Evolutionary conservation across 2,113 vertebrate genomes (phyloP).

Genomic region (Chunga burmeisteri): DNA sequence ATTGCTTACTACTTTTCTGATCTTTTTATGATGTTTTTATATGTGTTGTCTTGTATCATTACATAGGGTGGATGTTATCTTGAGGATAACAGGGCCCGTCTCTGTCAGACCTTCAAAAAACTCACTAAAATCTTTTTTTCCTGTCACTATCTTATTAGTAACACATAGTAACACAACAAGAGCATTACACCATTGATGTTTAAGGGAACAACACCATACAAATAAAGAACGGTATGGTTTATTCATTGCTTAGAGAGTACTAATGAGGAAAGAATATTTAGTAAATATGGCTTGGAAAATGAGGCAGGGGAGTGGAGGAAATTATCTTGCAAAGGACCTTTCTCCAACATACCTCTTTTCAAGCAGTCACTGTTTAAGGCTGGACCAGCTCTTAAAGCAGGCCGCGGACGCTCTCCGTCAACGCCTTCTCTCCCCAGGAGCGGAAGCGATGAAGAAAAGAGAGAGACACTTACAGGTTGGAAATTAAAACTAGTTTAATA

Average conservation of each 20-base stretch:
- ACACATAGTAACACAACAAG: neutral
- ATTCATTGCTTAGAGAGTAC: neutral
- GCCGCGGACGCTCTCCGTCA: too few species aligned
- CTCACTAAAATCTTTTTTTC: neutral
- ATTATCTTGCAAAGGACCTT: neutral
- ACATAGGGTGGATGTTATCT: neutral
- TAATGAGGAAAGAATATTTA: neutral
- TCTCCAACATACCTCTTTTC: neutral
- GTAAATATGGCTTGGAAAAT: neutral
- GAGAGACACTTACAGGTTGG: too few species aligned
- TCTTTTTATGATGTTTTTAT: neutral
- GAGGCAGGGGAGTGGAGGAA: fast-evolving
- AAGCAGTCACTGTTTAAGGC: neutral
- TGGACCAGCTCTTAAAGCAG: too few species aligned
- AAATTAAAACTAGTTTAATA: too few species aligned
- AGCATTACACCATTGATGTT: neutral
- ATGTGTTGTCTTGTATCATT: neutral
- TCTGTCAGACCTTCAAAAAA: neutral
- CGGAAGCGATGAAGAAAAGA: too few species aligned
- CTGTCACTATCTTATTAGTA: neutral
- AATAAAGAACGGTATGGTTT: neutral
- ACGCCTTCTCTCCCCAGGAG: too few species aligned
- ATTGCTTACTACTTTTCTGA: neutral
- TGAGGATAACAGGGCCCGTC: neutral
- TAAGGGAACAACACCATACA: neutral